phyloP scores from a whole-genome alignment of 2,888 invertebrate genomes.

The Tethea ocularis region DNA sequence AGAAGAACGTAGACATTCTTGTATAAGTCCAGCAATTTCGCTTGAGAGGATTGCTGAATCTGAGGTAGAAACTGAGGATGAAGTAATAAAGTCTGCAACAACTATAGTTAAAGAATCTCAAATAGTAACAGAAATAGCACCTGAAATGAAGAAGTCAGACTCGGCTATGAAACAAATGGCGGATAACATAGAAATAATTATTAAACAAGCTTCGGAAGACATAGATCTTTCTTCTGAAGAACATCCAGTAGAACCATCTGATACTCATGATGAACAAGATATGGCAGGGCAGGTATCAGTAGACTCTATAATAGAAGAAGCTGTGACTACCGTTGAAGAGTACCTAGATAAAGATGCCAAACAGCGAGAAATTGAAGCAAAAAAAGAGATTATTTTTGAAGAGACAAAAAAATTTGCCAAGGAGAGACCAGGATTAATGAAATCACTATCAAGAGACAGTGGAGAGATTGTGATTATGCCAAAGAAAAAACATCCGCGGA shows the following conservation, averaged over 20 bases:
- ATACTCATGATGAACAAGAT: constrained; percentile 50
- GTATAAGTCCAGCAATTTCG: constrained; percentile 77
- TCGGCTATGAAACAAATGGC: constrained; percentile 82
- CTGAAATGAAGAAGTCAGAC: constrained; percentile 74
- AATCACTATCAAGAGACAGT: constrained; percentile 77
- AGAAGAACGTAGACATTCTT: constrained; percentile 77
- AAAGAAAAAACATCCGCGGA: constrained; percentile 75
- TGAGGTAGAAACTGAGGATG: constrained; percentile 75
- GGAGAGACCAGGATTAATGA: constrained; percentile 72
- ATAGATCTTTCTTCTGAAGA: constrained; percentile 73
- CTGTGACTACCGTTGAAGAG: constrained; percentile 71
- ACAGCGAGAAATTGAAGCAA: constrained; percentile 51
- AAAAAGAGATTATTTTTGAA: constrained; percentile 58
- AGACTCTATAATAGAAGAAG: constrained; percentile 77
- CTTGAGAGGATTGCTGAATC: constrained; percentile 78
- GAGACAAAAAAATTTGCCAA: constrained; percentile 61
- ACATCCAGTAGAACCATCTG: constrained; percentile 43
- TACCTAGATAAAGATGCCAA: constrained; percentile 59
- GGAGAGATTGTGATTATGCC: constrained; percentile 77
- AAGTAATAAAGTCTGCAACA: constrained; percentile 42
- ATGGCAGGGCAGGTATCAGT: constrained; percentile 71
- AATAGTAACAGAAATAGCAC: constrained; percentile 37
- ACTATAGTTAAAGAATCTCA: constrained; percentile 32
- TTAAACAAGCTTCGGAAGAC: constrained; percentile 79
- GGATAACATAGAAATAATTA: constrained; percentile 79